These are phyloP conservation scores for Gisinianus flammeolus DNA, from an alignment of 2,888 invertebrate species.

Conservation along the genomic window DNA sequence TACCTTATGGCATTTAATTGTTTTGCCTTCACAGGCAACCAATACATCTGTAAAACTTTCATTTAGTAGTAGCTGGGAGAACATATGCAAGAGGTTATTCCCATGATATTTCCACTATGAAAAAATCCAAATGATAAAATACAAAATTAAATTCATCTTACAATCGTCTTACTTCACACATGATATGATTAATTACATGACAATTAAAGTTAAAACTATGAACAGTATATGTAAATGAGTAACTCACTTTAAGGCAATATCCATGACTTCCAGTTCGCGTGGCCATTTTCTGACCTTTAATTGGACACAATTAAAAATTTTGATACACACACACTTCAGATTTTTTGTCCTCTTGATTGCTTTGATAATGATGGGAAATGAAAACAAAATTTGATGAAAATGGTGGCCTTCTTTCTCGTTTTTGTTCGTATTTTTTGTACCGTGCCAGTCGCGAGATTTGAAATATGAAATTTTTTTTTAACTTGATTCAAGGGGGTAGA, in stretches of 20 bases:
- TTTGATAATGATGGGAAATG: conserved; percentile 36
- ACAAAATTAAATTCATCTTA: background rate
- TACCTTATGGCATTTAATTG: conserved; percentile 75
- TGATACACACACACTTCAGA: conserved; percentile 15
- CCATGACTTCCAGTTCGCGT: conserved; percentile 47
- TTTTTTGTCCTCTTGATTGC: background rate
- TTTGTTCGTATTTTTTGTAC: too few relatives aligned
- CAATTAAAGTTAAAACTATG: background rate
- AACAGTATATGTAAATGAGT: too few relatives aligned
- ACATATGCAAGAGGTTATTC: conserved; percentile 72
- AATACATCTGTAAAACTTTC: conserved; percentile 91
- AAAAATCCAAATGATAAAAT: background rate
- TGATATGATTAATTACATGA: too few relatives aligned
- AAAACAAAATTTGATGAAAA: conserved; percentile 39
- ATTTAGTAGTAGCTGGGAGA: conserved; percentile 71
- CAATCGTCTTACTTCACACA: too few relatives aligned
- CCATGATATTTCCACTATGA: conserved; percentile 55
- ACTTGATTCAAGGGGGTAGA: too few relatives aligned
- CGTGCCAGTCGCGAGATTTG: conserved; percentile 23
- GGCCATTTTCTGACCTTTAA: conserved; percentile 34
- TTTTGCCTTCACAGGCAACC: conserved; percentile 82
- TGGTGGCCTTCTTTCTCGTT: too few relatives aligned
- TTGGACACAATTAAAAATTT: background rate
- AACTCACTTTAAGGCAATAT: conserved; percentile 49
- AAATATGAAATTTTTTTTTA: conserved; percentile 21